Evolutionary conservation across 2,888 invertebrate genomes (phyloP).

Genomic region (Diaprepes abbreviatus): DNA sequence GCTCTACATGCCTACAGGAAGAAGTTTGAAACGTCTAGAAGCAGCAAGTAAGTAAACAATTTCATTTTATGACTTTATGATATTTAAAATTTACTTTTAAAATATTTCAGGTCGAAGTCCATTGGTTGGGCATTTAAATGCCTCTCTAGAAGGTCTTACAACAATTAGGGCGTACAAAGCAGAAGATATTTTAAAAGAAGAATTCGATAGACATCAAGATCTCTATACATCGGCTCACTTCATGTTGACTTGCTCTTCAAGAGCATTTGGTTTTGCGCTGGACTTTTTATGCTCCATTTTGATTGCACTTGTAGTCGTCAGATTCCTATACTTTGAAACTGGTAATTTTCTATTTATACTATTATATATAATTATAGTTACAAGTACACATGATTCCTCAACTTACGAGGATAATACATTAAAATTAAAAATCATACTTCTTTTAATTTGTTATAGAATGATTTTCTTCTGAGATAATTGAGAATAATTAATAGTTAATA

Average conservation of each 20-base stretch:
- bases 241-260: constrained; percentile 57
- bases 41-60: constrained; percentile 56
- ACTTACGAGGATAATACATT: no score
- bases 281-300: constrained; percentile 58
- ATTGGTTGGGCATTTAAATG: constrained; percentile 63
- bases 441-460: no score
- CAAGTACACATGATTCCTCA: no score
- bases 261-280: constrained; percentile 62
- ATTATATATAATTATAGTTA: no score
- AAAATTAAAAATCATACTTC: no score
- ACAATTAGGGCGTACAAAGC: constrained; percentile 63
- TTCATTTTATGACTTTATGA: no score
- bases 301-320: constrained; percentile 53
- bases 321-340: constrained; percentile 54
- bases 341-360: no score
- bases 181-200: constrained; percentile 59
- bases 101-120: constrained; percentile 61
- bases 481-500: no score
- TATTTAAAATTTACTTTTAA: background rate
- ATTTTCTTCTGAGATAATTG: no score
- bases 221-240: constrained; percentile 62
- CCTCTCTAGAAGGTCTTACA: constrained; percentile 64
- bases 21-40: constrained; percentile 60
- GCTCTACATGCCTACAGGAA: constrained; percentile 56
- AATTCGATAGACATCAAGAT: constrained; percentile 64